Conservation (phyloP, 30 jellyfish, hydroid and myxozoan species). For the Chironex yamaguchii region DNA sequence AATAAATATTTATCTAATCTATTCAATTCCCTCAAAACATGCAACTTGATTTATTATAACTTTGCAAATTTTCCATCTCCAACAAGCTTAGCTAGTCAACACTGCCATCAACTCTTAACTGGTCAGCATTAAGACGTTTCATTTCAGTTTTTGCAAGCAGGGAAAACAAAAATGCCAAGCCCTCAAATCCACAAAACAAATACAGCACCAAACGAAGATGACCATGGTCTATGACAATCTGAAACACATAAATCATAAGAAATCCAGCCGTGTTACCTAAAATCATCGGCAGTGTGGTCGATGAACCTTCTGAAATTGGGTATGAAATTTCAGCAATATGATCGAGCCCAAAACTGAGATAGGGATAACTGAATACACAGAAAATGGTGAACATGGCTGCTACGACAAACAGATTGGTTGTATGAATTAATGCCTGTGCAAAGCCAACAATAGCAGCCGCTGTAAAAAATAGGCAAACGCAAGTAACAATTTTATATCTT, state of each 20-base stretch:
- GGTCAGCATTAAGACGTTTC: not conserved
- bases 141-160: not conserved
- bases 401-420: slow-evolving; percentile 38
- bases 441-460: slow-evolving; percentile 60
- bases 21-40: no score
- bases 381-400: slow-evolving; percentile 35
- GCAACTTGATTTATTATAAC: no score
- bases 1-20: no score
- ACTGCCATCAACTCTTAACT: no score
- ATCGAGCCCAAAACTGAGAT: slow-evolving; percentile 74
- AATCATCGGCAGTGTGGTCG: slow-evolving; percentile 70
- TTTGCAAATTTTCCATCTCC: no score
- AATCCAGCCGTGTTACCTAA: slow-evolving; percentile 84
- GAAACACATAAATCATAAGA: slow-evolving; percentile 28
- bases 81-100: no score
- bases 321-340: slow-evolving; percentile 87
- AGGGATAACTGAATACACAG: slow-evolving; percentile 66
- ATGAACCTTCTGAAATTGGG: slow-evolving; percentile 79
- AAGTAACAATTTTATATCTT: slow-evolving; percentile 43
- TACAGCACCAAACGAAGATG: not conserved
- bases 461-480: slow-evolving; percentile 41
- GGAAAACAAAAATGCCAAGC: not conserved
- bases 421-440: slow-evolving; percentile 33
- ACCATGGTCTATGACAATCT: slow-evolving; percentile 51
- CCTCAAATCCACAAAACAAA: not conserved